Base-by-base conservation (phyloP, 2,888 invertebrate species). In the Trissolcus brochymenae region DNA sequence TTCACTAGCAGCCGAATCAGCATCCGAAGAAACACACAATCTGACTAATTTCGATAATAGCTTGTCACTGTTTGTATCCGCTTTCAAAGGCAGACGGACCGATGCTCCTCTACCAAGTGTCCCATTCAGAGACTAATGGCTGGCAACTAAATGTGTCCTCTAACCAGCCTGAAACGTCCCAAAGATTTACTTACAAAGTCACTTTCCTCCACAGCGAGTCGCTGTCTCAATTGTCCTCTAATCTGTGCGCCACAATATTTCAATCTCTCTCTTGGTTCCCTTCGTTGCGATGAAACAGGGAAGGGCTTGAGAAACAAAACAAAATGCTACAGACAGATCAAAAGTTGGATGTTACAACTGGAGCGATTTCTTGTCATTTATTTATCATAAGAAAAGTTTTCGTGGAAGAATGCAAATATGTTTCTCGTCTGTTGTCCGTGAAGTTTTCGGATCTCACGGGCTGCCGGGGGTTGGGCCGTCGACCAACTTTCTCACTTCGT, bases 401-500 rank as follows among this genome's bases (percentile, higher is more conserved):
- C 35, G 49, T 41, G 54, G 67, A 75, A 68, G 67, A 74, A 67
- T 66, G 74, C 67, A 74, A 62, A 74, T 67, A 74, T 62, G 67
- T 59, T 68, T 62, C 57, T 64, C 68, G 68, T 68, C 68, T 75
- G 75, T 75, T 75, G 35, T 53, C 68, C 59, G 68, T 9, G 35
- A 35, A 75, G 75, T 75, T 46, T 16, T 68, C 21, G 53, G 41
- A 57, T 75, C 75, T 64, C 62, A 54, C 75, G 75, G 62, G 4
- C 7, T 14, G 46, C 6, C 16, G 14, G 56, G 61, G 75, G 59
- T 56, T 64, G 65, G 66, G 71, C 55, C 53, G 29, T 6, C 46
- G 11, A 19, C 41, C 73, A 71, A 76, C 76, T 79, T 79, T 79
- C 79, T 79, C 71, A 73, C 79, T 74, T 79, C 59, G 65, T 70